Evolutionary conservation across 1,140 invertebrate genomes (phyloP).

Genomic region (Euborellia annulipes): DNA sequence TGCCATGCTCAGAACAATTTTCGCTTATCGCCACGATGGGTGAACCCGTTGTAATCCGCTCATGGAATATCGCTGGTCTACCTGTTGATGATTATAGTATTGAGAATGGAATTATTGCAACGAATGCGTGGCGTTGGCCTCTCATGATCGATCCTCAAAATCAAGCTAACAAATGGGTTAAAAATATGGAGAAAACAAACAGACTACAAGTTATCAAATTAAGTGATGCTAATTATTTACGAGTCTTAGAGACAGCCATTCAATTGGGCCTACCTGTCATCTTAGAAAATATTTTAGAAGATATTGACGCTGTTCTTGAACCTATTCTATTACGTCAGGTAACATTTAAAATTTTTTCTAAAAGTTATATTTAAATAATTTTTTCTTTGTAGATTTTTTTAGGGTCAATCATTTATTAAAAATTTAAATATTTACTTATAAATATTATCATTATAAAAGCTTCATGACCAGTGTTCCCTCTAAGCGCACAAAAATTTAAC

Average conservation of each 20-base stretch:
- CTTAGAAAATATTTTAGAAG: conserved; percentile 70
- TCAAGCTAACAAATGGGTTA: conserved; percentile 91
- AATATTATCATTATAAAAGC: too few species aligned
- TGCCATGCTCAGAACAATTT: conserved; percentile 66
- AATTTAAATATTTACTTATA: too few species aligned
- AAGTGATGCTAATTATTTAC: conserved; percentile 65
- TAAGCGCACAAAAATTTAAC: too few species aligned
- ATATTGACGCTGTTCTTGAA: conserved; percentile 64
- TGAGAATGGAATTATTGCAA: conserved; percentile 87
- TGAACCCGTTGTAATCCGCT: conserved; percentile 63
- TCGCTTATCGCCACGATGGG: conserved; percentile 68
- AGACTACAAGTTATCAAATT: conserved; percentile 67
- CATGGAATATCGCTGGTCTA: conserved; percentile 79
- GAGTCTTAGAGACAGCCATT: conserved; percentile 62
- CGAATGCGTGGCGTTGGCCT: conserved; percentile 68
- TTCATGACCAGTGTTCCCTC: too few species aligned
- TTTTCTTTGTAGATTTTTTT: too few species aligned
- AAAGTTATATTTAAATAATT: too few species aligned
- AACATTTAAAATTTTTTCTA: too few species aligned
- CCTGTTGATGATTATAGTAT: conserved; percentile 83
- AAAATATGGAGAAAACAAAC: conserved; percentile 82
- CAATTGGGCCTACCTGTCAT: conserved; percentile 69
- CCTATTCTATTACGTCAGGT: too few species aligned
- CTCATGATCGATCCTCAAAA: conserved; percentile 92
- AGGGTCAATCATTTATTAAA: too few species aligned